Conservation (phyloP, 2,888 invertebrate genomes). For the Spodoptera littoralis region DNA sequence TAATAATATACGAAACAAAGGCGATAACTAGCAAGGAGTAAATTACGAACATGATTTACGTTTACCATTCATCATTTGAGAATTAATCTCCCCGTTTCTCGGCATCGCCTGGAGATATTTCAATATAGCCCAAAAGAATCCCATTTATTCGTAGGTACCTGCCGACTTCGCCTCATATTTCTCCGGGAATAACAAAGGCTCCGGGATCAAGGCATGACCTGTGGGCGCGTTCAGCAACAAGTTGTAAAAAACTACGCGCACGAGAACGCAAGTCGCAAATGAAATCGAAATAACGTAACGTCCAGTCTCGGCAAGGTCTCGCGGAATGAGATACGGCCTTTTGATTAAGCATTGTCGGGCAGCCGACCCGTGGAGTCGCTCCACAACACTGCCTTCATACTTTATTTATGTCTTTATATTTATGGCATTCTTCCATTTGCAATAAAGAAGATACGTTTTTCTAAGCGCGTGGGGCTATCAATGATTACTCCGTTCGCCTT, state of each 20-base stretch:
- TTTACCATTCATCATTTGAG: conserved; percentile 78
- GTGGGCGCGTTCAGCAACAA: conserved; percentile 73
- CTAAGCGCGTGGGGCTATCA: conserved; percentile 45
- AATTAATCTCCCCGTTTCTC: conserved; percentile 79
- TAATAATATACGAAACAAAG: conserved; percentile 67
- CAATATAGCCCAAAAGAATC: conserved; percentile 84
- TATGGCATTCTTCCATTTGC: conserved; percentile 53
- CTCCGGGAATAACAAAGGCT: conserved; percentile 83
- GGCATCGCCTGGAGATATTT: conserved; percentile 82
- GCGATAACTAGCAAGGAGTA: conserved; percentile 78
- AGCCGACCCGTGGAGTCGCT: conserved; percentile 71
- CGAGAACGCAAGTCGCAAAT: conserved; percentile 88
- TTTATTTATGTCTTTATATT: conserved; percentile 58
- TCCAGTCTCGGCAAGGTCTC: conserved; percentile 76
- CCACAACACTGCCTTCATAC: conserved; percentile 46
- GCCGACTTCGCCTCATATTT: conserved; percentile 82
- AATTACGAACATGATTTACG: conserved; percentile 82
- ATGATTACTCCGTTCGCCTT: conserved; percentile 52
- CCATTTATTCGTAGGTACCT: conserved; percentile 78
- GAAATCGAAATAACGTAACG: conserved; percentile 87
- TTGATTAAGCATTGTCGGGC: conserved; percentile 87
- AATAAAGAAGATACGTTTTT: conserved; percentile 48
- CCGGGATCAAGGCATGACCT: conserved; percentile 82
- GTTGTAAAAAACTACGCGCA: conserved; percentile 79
- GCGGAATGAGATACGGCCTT: conserved; percentile 84